A percentile compares a stretch with the other conserved stretches of the same genome.
These are phyloP conservation scores for Porites lutea DNA, from an alignment of 64 coral and sea anemone species.

Conservation along the genomic window DNA sequence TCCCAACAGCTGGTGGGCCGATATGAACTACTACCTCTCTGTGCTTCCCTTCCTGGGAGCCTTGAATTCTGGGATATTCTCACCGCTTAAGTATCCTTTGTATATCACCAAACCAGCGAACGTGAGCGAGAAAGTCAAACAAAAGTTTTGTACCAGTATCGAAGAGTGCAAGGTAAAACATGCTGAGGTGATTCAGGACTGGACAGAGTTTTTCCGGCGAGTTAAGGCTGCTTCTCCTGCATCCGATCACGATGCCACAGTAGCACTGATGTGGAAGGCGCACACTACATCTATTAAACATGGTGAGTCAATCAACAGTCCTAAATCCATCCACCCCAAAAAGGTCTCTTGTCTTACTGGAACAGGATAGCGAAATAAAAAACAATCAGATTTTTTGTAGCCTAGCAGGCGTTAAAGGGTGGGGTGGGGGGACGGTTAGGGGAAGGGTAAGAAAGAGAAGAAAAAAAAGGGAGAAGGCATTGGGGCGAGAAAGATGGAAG, in stretches of 20 bases:
- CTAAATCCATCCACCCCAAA: no score
- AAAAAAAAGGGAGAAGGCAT: no score
- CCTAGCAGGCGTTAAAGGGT: no score
- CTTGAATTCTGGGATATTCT: conserved; percentile 68
- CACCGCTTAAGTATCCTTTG: conserved; percentile 38
- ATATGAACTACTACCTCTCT: conserved; percentile 92
- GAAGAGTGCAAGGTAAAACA: conserved; percentile 39
- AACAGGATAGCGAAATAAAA: no score
- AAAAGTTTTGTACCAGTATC: conserved; percentile 75
- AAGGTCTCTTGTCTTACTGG: no score
- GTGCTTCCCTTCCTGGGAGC: conserved; percentile 85
- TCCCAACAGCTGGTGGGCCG: conserved; percentile 89
- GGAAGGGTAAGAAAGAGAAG: no score
- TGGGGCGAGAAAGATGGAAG: no score
- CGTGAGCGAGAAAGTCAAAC: conserved; percentile 38
- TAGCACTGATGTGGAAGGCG: conserved; percentile 72
- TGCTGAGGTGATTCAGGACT: conserved; percentile 61
- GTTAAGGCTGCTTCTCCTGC: conserved; percentile 12
- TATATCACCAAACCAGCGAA: conserved; percentile 56
- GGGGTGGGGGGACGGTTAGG: no score
- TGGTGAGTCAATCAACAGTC: conserved; percentile 15
- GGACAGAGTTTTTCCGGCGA: conserved; percentile 74
- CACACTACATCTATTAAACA: conserved; percentile 71
- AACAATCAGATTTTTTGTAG: no score
- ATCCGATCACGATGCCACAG: conserved; percentile 31